These are phyloP conservation scores for Sebastes itinus DNA, from an alignment of 2,797 vertebrate species.

Conservation along the genomic window DNA sequence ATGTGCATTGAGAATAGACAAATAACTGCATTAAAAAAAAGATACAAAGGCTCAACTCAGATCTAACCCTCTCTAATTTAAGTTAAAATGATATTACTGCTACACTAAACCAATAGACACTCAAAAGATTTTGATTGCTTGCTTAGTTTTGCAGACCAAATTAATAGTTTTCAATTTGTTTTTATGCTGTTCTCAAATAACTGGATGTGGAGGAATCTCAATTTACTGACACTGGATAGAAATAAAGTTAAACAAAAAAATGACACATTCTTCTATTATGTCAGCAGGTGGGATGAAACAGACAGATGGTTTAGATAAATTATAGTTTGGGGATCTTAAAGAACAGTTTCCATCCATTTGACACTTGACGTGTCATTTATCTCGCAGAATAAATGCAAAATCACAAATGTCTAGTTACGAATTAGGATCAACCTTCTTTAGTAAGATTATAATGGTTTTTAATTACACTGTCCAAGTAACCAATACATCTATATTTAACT, in stretches of 20 bases:
- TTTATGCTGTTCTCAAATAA: neutral
- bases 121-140: neutral
- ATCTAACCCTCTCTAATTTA: neutral
- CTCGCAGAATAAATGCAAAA: neutral
- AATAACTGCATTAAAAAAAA: neutral
- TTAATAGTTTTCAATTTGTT: neutral
- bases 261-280: neutral
- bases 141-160: neutral
- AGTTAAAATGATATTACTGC: neutral
- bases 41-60: neutral
- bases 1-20: neutral
- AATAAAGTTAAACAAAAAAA: neutral
- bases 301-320: neutral
- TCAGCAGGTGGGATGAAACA: neutral
- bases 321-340: neutral
- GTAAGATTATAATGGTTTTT: neutral
- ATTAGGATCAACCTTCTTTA: neutral
- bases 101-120: neutral
- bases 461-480: neutral
- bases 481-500: constrained; percentile 18
- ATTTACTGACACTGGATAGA: neutral
- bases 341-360: neutral
- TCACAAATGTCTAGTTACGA: neutral
- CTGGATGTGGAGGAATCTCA: neutral
- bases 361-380: neutral